Evolutionary conservation across 2,888 invertebrate species (phyloP).

Genomic region (Aleiodes alternator): DNA sequence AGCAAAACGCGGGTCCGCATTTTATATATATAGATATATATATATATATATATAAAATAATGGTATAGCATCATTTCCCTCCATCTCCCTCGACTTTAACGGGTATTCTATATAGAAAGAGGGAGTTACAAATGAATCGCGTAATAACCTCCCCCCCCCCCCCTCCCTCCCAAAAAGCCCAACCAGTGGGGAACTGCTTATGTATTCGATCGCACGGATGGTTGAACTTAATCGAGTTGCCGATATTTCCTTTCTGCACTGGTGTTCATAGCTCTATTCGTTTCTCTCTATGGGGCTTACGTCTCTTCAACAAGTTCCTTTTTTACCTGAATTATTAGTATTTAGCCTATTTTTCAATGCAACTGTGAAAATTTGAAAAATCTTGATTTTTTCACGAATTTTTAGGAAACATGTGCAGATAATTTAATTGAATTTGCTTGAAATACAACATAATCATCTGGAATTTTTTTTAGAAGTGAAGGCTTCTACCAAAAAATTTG

Average conservation of each 20-base stretch:
- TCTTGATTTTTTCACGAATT: too few relatives aligned
- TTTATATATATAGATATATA: constrained; percentile 12
- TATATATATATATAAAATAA: too few relatives aligned
- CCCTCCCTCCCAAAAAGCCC: constrained; percentile 51
- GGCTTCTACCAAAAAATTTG: too few relatives aligned
- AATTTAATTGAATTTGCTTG: too few relatives aligned
- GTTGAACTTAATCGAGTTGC: constrained; percentile 66
- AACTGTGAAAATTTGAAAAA: too few relatives aligned
- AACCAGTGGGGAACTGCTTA: constrained; percentile 63
- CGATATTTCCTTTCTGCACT: constrained; percentile 64
- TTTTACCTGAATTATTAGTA: constrained; percentile 5
- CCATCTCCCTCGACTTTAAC: constrained; percentile 36
- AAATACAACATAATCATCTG: too few relatives aligned
- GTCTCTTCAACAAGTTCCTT: constrained; percentile 39
- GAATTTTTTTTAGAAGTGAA: too few relatives aligned
- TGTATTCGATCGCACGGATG: constrained; percentile 63
- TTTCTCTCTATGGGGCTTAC: constrained; percentile 29
- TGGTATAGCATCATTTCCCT: constrained; percentile 45
- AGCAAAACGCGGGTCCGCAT: constrained; percentile 34
- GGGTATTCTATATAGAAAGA: constrained; percentile 45
- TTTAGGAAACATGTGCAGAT: too few relatives aligned
- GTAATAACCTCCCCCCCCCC: constrained; percentile 65
- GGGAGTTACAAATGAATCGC: constrained; percentile 72
- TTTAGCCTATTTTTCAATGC: neutral
- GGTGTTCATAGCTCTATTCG: constrained; percentile 49